Evolutionary conservation across 2,888 invertebrate species (phyloP).

Genomic region (Thymelicus lineola): DNA sequence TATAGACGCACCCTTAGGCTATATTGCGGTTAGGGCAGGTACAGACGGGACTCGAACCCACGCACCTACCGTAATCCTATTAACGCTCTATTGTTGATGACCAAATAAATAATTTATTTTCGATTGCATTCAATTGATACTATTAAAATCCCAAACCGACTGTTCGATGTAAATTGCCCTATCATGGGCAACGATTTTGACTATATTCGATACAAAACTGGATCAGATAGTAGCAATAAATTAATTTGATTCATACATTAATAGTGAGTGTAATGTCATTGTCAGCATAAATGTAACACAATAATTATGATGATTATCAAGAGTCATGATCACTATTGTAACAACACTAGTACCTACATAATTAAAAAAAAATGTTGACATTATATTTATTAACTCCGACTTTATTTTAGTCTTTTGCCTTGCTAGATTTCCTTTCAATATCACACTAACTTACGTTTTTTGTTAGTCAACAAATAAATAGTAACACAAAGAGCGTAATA

Average conservation of each 20-base stretch:
- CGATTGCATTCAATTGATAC: slow-evolving; percentile 66
- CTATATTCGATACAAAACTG: slow-evolving; percentile 25
- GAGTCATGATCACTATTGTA: slow-evolving; percentile 15
- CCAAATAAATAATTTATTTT: slow-evolving; percentile 80
- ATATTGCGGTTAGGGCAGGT: slow-evolving; percentile 69
- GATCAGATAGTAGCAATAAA: slow-evolving; percentile 35
- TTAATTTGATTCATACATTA: slow-evolving; percentile 30
- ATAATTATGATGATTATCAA: slow-evolving; percentile 28
- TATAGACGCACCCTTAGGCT: slow-evolving; percentile 23
- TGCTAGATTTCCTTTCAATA: no score
- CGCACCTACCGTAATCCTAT: slow-evolving; percentile 77
- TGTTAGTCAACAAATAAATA: no score
- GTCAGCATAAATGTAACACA: slow-evolving; percentile 20
- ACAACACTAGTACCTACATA: background rate
- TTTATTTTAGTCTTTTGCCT: no score
- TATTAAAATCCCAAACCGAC: slow-evolving; percentile 55
- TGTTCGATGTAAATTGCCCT: slow-evolving; percentile 55
- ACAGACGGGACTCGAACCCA: slow-evolving; percentile 69
- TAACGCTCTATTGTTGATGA: slow-evolving; percentile 72
- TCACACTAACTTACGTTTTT: no score
- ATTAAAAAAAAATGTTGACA: background rate
- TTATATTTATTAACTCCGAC: background rate
- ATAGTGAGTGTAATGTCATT: slow-evolving; percentile 18
- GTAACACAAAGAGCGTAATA: no score
- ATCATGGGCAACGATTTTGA: slow-evolving; percentile 50